Conservation (phyloP, 92 coral and sea anemone genomes). For the Porites lobata region DNA sequence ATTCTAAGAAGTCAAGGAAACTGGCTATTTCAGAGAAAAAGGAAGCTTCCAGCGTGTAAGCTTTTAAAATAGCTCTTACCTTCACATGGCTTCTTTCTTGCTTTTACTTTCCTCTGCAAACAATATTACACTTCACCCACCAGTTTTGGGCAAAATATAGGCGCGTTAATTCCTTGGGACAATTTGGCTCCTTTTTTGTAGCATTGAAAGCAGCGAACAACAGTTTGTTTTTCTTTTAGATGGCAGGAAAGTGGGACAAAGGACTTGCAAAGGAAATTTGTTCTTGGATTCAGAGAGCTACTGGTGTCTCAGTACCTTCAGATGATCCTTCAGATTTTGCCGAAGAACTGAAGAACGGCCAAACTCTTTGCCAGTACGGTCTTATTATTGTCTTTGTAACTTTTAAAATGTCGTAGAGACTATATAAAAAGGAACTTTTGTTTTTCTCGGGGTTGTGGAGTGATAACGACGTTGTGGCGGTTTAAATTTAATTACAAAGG, state of each 20-base stretch:
- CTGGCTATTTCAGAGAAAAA: too few species aligned
- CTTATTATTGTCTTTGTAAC: not conserved
- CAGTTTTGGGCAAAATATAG: not conserved
- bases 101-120: not conserved
- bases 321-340: constrained; percentile 46
- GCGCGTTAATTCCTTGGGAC: not conserved
- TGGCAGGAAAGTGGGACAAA: constrained; percentile 69
- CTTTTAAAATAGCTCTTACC: not conserved
- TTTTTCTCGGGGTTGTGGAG: too few species aligned
- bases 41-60: too few species aligned
- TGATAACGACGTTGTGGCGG: too few species aligned
- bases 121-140: not conserved
- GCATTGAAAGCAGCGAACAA: not conserved
- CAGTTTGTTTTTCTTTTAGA: constrained; percentile 2
- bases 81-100: not conserved
- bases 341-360: constrained; percentile 74
- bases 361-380: constrained; percentile 79
- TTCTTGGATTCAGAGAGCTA: constrained; percentile 70
- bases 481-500: too few species aligned
- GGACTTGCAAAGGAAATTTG: constrained; percentile 65
- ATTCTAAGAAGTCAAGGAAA: too few species aligned
- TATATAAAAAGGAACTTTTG: not conserved
- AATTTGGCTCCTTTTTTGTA: not conserved
- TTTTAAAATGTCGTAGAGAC: not conserved
- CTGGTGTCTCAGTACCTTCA: constrained; percentile 60